A percentile compares a stretch with the other conserved stretches of the same genome.
Conservation (phyloP, 23 tunicate genomes). For the Oikopleura dioica region DNA sequence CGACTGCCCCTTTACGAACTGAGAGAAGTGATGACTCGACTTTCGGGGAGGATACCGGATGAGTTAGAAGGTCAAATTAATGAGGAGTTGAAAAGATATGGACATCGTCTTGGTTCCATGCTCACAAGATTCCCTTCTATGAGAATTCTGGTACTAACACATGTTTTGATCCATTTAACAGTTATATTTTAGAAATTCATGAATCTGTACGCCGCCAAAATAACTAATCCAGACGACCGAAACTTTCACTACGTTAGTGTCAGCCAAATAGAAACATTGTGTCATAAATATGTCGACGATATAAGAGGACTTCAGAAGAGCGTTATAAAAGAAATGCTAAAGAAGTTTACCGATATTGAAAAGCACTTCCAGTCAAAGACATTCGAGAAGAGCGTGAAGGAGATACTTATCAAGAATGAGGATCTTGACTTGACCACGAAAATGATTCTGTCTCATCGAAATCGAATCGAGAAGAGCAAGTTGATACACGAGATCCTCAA, state of each 20-base stretch:
- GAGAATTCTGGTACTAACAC: neutral
- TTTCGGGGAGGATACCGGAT: constrained; percentile 52
- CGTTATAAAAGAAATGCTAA: constrained; percentile 31
- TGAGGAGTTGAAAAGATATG: constrained; percentile 25
- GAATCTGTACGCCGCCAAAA: too few species aligned
- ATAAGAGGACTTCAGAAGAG: constrained; percentile 69
- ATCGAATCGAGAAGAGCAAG: constrained; percentile 31
- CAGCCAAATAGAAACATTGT: too few species aligned
- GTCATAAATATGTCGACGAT: too few species aligned
- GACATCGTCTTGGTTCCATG: neutral
- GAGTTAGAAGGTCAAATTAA: constrained; percentile 45
- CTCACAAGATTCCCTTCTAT: neutral
- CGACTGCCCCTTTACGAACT: constrained; percentile 64
- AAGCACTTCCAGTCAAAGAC: constrained; percentile 70
- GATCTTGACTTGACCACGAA: neutral
- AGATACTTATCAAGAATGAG: neutral
- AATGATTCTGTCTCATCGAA: constrained; percentile 51
- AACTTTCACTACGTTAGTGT: too few species aligned
- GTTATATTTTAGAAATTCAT: neutral
- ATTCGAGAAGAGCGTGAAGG: constrained; percentile 42
- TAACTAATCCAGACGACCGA: too few species aligned
- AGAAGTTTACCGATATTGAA: constrained; percentile 63
- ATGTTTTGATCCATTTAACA: too few species aligned
- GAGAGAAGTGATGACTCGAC: constrained; percentile 93
- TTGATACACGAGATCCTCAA: constrained; percentile 21